A percentile compares a stretch with the other conserved stretches of the same genome.
Conservation (phyloP, 2,797 vertebrate genomes). For the Takifugu rubripes region DNA sequence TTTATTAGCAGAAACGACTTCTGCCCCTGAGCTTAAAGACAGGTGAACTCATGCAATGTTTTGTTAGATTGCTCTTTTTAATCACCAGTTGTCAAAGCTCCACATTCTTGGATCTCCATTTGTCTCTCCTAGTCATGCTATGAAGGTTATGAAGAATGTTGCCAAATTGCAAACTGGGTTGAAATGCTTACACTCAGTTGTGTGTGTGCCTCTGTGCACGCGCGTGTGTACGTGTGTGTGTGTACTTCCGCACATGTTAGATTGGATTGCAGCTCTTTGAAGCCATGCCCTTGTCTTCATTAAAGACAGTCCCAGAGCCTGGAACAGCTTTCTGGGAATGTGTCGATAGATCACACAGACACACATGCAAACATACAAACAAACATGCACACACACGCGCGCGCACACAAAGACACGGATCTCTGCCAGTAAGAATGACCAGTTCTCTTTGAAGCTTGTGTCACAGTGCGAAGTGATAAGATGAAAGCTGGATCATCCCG, state of each 20-base stretch:
- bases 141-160: slow-evolving; percentile 39
- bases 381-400: not conserved
- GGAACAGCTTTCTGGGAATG: slow-evolving; percentile 75
- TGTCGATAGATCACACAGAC: slow-evolving; percentile 72
- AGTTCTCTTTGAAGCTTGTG: slow-evolving; percentile 74
- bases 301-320: slow-evolving; percentile 82
- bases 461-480: slow-evolving; percentile 67
- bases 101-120: slow-evolving; percentile 38
- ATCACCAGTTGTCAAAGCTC: slow-evolving; percentile 12
- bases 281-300: slow-evolving; percentile 82
- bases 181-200: slow-evolving; percentile 50
- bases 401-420: slow-evolving; percentile 8
- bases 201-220: not conserved
- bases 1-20: slow-evolving; percentile 1
- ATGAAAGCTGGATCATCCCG: slow-evolving; percentile 60
- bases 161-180: slow-evolving; percentile 74
- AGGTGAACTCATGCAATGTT: slow-evolving; percentile 10
- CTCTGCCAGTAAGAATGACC: slow-evolving; percentile 69
- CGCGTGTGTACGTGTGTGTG: slow-evolving; percentile 18
- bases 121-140: slow-evolving; percentile 28
- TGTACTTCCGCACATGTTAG: slow-evolving; percentile 47
- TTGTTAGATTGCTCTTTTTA: slow-evolving; percentile 24
- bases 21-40: not conserved
- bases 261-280: slow-evolving; percentile 78
- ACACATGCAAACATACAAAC: slow-evolving; percentile 18